These are phyloP conservation scores for Drosophila mayaguana DNA, from an alignment of 2,888 invertebrate species.

Conservation along the genomic window DNA sequence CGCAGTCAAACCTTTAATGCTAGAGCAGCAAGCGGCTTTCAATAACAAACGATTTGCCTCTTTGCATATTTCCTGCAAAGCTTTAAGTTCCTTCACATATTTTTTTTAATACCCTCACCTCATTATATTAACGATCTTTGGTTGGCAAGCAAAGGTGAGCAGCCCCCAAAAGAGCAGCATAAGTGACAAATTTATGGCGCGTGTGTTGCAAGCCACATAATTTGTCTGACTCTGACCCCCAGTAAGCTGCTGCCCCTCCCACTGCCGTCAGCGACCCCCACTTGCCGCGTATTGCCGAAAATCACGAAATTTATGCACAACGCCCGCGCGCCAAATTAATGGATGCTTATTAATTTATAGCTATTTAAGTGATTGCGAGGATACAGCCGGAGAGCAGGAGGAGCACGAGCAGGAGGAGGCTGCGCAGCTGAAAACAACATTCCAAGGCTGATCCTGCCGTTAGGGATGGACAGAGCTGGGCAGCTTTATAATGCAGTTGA, in stretches of 20 bases:
- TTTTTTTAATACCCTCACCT: constrained; percentile 45
- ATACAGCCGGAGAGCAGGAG: constrained; percentile 18
- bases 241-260: constrained; percentile 11
- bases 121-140: constrained; percentile 44
- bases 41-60: not conserved
- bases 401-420: not conserved
- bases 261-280: not conserved
- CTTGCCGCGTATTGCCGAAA: constrained; percentile 48
- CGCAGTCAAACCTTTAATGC: not conserved
- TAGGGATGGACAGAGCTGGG: constrained; percentile 27
- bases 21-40: not conserved
- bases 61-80: constrained; percentile 22
- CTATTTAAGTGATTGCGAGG: constrained; percentile 77
- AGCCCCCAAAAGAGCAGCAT: constrained; percentile 45
- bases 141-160: constrained; percentile 36
- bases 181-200: constrained; percentile 80
- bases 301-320: constrained; percentile 75
- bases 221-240: constrained; percentile 72
- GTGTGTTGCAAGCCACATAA: constrained; percentile 79
- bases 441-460: constrained; percentile 58
- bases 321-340: constrained; percentile 78
- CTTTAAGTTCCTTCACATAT: constrained; percentile 23
- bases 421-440: constrained; percentile 47
- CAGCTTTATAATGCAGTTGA: too few species aligned
- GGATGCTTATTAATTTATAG: constrained; percentile 80